Conservation (phyloP, 2,797 vertebrate species). For the Gallinago solitaria region DNA sequence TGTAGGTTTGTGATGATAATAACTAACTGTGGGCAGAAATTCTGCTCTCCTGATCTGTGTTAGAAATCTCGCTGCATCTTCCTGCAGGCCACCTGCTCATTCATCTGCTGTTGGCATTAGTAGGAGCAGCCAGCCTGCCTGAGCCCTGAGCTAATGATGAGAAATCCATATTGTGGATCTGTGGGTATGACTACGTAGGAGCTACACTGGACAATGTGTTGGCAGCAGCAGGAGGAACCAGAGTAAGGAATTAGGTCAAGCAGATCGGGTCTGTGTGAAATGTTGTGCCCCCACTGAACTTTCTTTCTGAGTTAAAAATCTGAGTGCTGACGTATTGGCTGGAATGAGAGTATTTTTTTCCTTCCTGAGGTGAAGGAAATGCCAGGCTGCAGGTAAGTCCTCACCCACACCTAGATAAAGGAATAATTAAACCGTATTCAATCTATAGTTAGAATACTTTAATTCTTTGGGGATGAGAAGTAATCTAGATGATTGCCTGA, state of each 20-base stretch:
- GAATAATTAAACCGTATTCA: neutral
- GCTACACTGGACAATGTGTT: neutral
- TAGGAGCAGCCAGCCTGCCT: neutral
- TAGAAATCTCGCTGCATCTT: neutral
- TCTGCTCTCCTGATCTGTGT: neutral
- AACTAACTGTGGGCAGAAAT: neutral
- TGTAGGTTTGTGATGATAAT: neutral
- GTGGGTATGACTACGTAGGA: neutral
- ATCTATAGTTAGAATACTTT: neutral
- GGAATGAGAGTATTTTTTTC: neutral
- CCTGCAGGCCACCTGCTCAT: neutral
- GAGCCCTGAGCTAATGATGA: neutral
- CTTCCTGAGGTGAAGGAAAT: neutral
- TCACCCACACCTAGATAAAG: neutral
- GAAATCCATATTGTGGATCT: neutral
- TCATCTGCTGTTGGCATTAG: constrained; percentile 33
- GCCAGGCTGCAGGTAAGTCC: neutral
- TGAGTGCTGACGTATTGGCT: neutral
- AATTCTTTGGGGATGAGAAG: neutral
- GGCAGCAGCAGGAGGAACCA: neutral
- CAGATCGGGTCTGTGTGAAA: neutral
- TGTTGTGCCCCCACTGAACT: constrained; percentile 10
- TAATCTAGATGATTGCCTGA: neutral
- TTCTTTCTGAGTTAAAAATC: neutral
- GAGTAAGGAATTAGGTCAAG: constrained; percentile 4